Evolutionary conservation across 2,797 vertebrate genomes (phyloP), one percentile per base, ranked within the genome.

Genomic region (Leuciscus waleckii): DNA sequence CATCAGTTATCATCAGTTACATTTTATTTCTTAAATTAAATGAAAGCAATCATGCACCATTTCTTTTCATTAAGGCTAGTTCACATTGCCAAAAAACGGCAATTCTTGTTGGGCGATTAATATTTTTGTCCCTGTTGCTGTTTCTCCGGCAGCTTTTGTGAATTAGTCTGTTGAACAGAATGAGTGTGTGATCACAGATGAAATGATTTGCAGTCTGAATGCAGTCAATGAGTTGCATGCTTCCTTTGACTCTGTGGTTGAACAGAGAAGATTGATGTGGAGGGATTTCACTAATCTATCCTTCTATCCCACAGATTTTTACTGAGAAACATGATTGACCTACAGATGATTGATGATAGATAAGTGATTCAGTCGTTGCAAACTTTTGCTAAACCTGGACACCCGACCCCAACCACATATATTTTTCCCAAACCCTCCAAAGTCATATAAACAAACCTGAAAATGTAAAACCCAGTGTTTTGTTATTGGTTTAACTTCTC

Each of bases 271-370:
- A 88, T 58, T 71, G 71, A 46, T 54, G n/a, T 8, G 46, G 26
- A 43, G 58, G 37, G 39, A 71, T 85, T 79, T 71, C 49, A 26
- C 76, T 79, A 85, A 79, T 85, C 76, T 79, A 65, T 77, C 37
- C 65, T 13, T 43, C 79, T 68, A 76, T 76, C 74, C 56, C 65
- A 71, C 32, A n/a, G 67, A 71, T 26, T 51, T 73, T 54, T 51
- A 61, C 79, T 79, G 79, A 78, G 49, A 19, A 81, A 83, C 54
- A 49, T 26, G 49, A 85, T 63, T 85, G 67, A 70, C 54, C 51
- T 79, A 56, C 51, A 70, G 75, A 85, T 79, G 65, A 41, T 32
- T 58, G 71, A 46, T 35, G 73, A 58, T 70, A 65, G 63, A 65
- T 65, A 65, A 65, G 63, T 32, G 63, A 63, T 29, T 32, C 61